Conservation (phyloP, 30 jellyfish, hydroid and myxozoan genomes). For the Pseudorhiza aurosa region DNA sequence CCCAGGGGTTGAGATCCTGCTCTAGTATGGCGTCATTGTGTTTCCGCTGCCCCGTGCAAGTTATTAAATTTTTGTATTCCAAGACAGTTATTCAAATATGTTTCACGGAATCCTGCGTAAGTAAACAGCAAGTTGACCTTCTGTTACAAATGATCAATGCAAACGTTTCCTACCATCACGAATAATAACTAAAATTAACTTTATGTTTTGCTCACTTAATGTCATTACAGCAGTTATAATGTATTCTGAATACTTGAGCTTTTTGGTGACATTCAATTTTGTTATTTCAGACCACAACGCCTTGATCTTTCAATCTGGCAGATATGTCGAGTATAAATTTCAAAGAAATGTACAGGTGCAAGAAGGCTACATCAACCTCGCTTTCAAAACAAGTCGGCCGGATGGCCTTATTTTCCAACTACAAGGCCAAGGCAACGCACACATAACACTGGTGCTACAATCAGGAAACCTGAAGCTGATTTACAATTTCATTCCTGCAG, state of each 20-base stretch:
- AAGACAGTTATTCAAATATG: no score
- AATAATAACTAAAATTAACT: no score
- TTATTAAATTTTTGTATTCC: no score
- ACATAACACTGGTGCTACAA: conserved; percentile 29
- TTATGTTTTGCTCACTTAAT: no score
- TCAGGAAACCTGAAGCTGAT: conserved; percentile 37
- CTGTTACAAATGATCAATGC: no score
- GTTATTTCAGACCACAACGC: conserved; percentile 49
- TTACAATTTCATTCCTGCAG: conserved; percentile 41
- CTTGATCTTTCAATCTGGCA: conserved; percentile 24
- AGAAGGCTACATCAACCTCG: conserved; percentile 65
- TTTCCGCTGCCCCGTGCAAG: no score
- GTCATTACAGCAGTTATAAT: no score
- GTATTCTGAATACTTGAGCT: not conserved
- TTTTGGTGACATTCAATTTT: not conserved
- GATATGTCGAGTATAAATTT: conserved; percentile 31
- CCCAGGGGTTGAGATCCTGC: no score
- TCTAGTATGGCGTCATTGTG: no score
- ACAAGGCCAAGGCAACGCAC: conserved; percentile 58
- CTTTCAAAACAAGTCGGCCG: conserved; percentile 49
- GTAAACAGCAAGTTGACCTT: no score
- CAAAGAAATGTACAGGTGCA: conserved; percentile 49
- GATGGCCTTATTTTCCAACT: conserved; percentile 52
- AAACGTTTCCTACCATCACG: no score
- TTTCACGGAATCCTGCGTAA: no score